These are phyloP conservation scores for Drosophila falleni DNA, from an alignment of 2,888 invertebrate species.

Conservation along the genomic window DNA sequence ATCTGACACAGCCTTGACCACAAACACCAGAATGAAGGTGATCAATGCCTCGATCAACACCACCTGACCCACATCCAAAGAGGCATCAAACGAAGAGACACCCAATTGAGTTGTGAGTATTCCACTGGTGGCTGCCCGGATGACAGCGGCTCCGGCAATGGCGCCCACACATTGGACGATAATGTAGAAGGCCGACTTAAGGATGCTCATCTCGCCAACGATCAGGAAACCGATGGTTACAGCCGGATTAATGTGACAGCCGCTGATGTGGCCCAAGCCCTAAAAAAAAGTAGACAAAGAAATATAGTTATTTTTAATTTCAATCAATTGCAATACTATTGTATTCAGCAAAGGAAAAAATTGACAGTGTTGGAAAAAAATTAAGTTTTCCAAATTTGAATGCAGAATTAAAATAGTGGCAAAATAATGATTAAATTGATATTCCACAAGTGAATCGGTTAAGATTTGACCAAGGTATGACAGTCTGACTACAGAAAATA, in stretches of 20 bases:
- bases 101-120: conserved; percentile 87
- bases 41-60: conserved; percentile 93
- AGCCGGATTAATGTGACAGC: conserved; percentile 97
- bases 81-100: conserved; percentile 87
- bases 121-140: conserved; percentile 89
- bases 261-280: conserved; percentile 94
- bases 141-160: conserved; percentile 91
- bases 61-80: conserved; percentile 90
- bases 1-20: conserved; percentile 95
- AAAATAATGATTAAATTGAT: too few relatives aligned
- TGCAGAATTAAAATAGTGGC: too few relatives aligned
- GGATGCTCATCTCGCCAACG: conserved; percentile 92
- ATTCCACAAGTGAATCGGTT: too few relatives aligned
- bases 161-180: conserved; percentile 93
- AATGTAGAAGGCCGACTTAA: conserved; percentile 93
- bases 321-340: neutral
- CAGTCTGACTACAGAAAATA: neutral
- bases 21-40: conserved; percentile 94
- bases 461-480: too few relatives aligned
- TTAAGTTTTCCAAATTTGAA: too few relatives aligned
- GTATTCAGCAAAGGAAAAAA: too few relatives aligned
- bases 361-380: too few relatives aligned
- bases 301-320: neutral
- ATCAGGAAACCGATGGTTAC: conserved; percentile 93
- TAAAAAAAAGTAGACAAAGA: conserved; percentile 81